Evolutionary conservation across 2,113 vertebrate genomes (phyloP).

Genomic region (Zapornia atra): DNA sequence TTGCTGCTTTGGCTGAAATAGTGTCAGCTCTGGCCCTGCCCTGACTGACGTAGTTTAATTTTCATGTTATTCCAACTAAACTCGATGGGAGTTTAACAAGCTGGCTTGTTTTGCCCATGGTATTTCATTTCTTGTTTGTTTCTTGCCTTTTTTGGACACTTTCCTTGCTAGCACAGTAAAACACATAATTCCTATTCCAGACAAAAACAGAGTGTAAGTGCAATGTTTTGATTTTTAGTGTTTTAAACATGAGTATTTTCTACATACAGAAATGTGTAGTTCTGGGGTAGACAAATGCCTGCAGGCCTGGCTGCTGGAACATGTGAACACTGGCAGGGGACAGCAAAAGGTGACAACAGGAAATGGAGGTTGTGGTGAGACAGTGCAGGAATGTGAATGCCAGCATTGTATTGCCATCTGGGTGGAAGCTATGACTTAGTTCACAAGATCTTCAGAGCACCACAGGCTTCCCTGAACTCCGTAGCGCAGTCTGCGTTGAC

Average conservation of each 20-base stretch:
- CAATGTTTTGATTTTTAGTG: not conserved
- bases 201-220: not conserved
- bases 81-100: not conserved
- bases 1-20: not conserved
- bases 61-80: not conserved
- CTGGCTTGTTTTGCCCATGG: not conserved
- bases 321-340: fast-evolving
- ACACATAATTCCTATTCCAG: fast-evolving
- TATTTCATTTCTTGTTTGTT: not conserved
- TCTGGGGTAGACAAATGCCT: not conserved
- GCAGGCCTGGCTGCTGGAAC: not conserved
- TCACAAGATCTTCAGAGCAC: not conserved
- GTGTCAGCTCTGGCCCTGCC: not conserved
- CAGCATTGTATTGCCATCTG: fast-evolving
- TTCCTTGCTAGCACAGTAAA: not conserved
- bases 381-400: not conserved
- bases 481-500: not conserved
- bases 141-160: not conserved
- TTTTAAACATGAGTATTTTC: not conserved
- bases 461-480: not conserved
- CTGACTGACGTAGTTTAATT: not conserved
- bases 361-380: not conserved
- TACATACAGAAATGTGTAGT: not conserved
- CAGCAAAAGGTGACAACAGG: not conserved
- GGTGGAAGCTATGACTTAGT: not conserved